Conservation (phyloP, 2,888 invertebrate genomes). For the Drosophila robusta region DNA sequence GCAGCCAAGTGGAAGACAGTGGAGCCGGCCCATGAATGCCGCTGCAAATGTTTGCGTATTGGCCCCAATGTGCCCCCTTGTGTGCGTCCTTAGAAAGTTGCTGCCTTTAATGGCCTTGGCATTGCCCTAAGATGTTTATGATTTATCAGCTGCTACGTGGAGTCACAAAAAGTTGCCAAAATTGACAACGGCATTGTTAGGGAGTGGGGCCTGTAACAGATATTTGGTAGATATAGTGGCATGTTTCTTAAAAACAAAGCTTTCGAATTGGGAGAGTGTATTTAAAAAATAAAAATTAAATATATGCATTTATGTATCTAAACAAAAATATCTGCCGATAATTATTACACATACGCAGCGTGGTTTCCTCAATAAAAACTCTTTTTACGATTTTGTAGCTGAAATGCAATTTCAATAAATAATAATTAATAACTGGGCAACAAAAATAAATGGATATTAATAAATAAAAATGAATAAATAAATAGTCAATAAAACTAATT, state of each 20-base stretch:
- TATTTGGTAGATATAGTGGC: neutral
- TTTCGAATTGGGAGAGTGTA: no score
- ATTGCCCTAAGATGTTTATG: constrained; percentile 37
- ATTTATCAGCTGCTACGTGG: constrained; percentile 35
- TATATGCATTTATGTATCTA: no score
- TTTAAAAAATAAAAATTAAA: neutral
- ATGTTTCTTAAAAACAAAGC: neutral
- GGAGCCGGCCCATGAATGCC: constrained; percentile 26
- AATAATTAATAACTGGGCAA: no score
- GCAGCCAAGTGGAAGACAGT: constrained; percentile 57
- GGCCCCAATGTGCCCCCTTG: constrained; percentile 4
- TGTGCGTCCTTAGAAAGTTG: constrained; percentile 42
- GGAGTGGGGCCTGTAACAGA: neutral
- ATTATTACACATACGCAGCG: constrained; percentile 7
- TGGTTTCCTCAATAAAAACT: neutral
- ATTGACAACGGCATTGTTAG: neutral
- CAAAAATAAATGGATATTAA: no score
- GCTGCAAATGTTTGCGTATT: constrained; percentile 8
- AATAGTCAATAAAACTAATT: no score
- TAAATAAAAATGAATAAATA: no score
- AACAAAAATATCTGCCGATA: no score
- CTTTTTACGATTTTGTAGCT: no score
- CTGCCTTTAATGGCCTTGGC: constrained; percentile 42
- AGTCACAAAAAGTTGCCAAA: constrained; percentile 22
- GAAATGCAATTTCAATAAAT: no score